A percentile compares a stretch with the other conserved stretches of the same genome.
Evolutionary conservation across 2,888 invertebrate genomes (phyloP).

Genomic region (Marronus borbonicus): DNA sequence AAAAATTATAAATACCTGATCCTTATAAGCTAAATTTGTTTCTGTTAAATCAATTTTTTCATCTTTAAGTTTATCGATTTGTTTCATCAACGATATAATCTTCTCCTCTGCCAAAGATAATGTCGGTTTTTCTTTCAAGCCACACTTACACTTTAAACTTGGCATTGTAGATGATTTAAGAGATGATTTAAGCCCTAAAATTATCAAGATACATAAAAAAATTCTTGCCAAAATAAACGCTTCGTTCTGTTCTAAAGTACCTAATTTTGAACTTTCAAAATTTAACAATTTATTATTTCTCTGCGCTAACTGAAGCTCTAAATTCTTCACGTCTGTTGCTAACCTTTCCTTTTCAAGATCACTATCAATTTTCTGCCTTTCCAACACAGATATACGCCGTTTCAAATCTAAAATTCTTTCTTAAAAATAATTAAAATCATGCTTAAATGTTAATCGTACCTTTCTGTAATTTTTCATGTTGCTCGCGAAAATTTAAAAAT

Average conservation of each 20-base stretch:
- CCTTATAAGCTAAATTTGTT: slow-evolving; percentile 60
- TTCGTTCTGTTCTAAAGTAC: background rate
- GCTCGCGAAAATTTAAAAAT: slow-evolving; percentile 78
- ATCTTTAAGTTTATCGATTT: slow-evolving; percentile 68
- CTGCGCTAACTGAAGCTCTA: slow-evolving; percentile 67
- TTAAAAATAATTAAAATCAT: slow-evolving; percentile 7
- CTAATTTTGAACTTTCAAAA: slow-evolving; percentile 46
- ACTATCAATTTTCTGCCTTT: slow-evolving; percentile 76
- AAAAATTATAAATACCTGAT: slow-evolving; percentile 45
- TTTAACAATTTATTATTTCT: slow-evolving; percentile 51
- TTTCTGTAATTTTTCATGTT: slow-evolving; percentile 74
- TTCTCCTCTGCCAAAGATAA: slow-evolving; percentile 66
- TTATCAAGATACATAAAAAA: background rate
- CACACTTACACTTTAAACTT: slow-evolving; percentile 68
- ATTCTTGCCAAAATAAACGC: background rate
- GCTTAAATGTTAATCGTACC: slow-evolving; percentile 65
- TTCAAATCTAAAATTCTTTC: slow-evolving; percentile 69
- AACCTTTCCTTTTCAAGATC: slow-evolving; percentile 70
- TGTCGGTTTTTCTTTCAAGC: slow-evolving; percentile 62
- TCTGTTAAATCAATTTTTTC: slow-evolving; percentile 65
- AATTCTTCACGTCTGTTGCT: slow-evolving; percentile 76
- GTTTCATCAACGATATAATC: slow-evolving; percentile 68
- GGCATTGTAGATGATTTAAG: slow-evolving; percentile 55
- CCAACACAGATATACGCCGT: slow-evolving; percentile 71
- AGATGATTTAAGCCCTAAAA: slow-evolving; percentile 46